Base-by-base conservation (phyloP, 2,797 vertebrate species). In the Ctenosaura bakeri region DNA sequence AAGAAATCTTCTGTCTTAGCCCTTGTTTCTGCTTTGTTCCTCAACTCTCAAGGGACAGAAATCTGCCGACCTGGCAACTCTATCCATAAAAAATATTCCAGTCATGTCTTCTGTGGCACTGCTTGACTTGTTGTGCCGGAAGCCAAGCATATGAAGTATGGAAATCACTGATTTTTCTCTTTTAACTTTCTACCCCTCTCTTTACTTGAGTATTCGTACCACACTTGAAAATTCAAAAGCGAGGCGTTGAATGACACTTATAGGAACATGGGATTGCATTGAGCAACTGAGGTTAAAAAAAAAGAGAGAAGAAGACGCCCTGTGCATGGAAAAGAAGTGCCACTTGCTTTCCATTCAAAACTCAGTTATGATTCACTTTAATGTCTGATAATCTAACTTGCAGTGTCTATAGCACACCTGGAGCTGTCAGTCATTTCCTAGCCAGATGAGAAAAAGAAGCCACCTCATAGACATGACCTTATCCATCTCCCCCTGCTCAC, bases 381-480 rank as follows among this genome's bases (percentile, higher is more conserved):
- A 83, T 82, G 80, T 86, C 83, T 89, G 83, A 76, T 82, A 50
- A 87, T 87, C 80, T 76, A 38, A 77, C 29, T 29, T 62, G 24
- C 7, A 9, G 18, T 71, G 88, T 77, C 79, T 79, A 20, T 3
- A 77, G 50, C 22, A 24, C 59, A 87, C 73, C 62, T 87, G 54
- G 84, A 89, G 71, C 79, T 83, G 91, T 89, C 84, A 91, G 29
- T 91, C 83, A 69, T 66, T 86, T 59, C 35, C 50, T 52, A 89
- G 24, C 29, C 71, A 62, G 52, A 89, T 91, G 80, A 89, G 42
- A 83, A 83, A 77, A 86, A 50, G 59, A 69, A 84, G 62, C 32
- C 22, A 26, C 62, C 29, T 84, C 84, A 73, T 54, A 54, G 18
- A 85, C 4, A 38, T 66, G 76, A 89, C 16, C 78, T 46, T 29